These are phyloP conservation scores for Protonemura montana DNA, from an alignment of 2,888 invertebrate genomes.

Conservation along the genomic window DNA sequence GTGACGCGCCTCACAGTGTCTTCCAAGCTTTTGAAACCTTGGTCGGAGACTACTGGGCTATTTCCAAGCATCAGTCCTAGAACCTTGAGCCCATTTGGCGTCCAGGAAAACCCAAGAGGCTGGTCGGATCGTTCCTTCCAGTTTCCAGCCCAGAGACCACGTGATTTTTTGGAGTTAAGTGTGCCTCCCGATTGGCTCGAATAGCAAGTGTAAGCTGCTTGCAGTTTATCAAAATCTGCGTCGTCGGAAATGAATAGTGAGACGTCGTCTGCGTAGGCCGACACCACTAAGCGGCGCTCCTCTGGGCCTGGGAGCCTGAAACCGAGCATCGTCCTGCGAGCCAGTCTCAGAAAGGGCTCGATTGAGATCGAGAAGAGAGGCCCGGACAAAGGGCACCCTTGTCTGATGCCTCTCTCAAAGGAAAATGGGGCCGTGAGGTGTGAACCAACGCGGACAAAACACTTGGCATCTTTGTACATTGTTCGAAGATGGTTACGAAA, in stretches of 20 bases:
- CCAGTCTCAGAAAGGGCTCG: conserved; percentile 19
- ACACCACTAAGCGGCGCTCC: conserved; percentile 2
- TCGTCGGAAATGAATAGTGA: conserved; percentile 7
- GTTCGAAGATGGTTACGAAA: background rate
- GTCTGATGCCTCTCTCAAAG: conserved; percentile 1
- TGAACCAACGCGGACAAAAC: background rate
- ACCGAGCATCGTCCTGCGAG: background rate
- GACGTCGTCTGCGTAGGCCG: conserved; percentile 21
- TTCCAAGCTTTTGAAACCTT: background rate
- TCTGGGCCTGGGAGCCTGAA: background rate
- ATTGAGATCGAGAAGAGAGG: conserved; percentile 7
- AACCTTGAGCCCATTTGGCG: conserved; percentile 23
- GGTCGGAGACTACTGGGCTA: background rate
- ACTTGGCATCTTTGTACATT: background rate
- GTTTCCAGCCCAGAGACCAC: conserved; percentile 31
- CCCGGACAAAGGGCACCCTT: conserved; percentile 26
- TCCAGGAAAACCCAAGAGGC: conserved; percentile 34
- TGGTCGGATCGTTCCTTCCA: conserved; percentile 22
- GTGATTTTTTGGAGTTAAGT: conserved; percentile 20
- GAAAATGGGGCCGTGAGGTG: conserved; percentile 1
- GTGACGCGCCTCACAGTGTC: background rate
- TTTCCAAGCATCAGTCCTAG: conserved; percentile 23
- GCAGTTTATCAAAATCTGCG: background rate
- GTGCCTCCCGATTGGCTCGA: conserved; percentile 28
- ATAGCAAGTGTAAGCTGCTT: background rate